A percentile compares a stretch with the other conserved stretches of the same genome.
These are phyloP conservation scores for Lamprologus lemairii DNA, from an alignment of 2,113 vertebrate species.

Conservation along the genomic window DNA sequence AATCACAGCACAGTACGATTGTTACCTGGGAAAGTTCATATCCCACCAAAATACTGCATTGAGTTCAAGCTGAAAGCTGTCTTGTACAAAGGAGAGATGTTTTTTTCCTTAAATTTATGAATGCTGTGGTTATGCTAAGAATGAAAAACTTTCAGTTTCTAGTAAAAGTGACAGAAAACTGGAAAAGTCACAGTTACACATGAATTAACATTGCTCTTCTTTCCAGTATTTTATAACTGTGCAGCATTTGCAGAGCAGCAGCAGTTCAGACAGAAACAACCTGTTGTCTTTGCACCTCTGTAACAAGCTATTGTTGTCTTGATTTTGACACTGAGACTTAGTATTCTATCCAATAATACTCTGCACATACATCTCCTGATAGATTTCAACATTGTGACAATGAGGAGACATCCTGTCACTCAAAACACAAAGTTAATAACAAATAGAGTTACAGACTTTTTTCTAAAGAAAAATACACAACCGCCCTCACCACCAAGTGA, in stretches of 20 bases:
- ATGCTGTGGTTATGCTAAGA: not conserved
- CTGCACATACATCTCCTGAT: not conserved
- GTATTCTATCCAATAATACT: not conserved
- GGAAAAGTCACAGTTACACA: not conserved
- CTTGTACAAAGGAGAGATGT: not conserved
- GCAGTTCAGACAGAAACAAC: not conserved
- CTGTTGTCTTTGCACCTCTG: not conserved
- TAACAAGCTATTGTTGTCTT: not conserved
- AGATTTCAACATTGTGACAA: not conserved
- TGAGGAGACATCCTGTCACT: not conserved
- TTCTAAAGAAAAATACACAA: not conserved
- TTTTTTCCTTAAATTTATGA: not conserved
- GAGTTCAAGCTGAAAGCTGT: not conserved
- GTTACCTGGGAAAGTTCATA: not conserved
- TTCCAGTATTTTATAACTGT: not conserved
- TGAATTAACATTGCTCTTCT: accelerated
- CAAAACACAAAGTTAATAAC: not conserved
- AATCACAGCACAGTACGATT: not conserved
- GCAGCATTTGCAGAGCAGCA: not conserved
- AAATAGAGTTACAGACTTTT: not conserved
- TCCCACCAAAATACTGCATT: not conserved
- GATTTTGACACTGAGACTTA: not conserved
- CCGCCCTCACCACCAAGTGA: not conserved
- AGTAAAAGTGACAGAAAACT: not conserved
- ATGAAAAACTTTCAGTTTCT: not conserved